Evolutionary conservation across 2,113 vertebrate species (phyloP).

Genomic region (Sceloporus undulatus): DNA sequence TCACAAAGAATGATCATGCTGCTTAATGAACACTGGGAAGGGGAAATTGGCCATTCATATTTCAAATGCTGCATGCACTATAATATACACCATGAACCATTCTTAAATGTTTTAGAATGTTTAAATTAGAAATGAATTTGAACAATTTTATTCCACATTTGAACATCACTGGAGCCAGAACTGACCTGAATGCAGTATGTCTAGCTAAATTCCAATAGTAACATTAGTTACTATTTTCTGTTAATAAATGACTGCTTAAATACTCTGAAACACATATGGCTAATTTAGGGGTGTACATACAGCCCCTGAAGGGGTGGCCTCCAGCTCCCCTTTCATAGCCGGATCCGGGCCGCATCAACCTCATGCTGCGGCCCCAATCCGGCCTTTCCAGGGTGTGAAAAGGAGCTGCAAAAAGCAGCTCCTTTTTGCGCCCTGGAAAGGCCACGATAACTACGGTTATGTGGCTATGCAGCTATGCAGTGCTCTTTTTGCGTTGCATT

Average conservation of each 20-base stretch:
- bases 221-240: not conserved
- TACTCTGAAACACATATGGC: not conserved
- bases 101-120: conserved; percentile 32
- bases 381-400: too few species aligned
- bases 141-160: conserved; percentile 4
- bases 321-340: too few species aligned
- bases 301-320: too few species aligned
- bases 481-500: too few species aligned
- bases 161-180: not conserved
- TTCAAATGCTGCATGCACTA: conserved; percentile 16
- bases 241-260: not conserved
- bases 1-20: conserved; percentile 14
- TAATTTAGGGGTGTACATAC: too few species aligned
- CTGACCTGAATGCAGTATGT: not conserved
- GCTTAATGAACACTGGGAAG: conserved; percentile 32
- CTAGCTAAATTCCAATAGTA: not conserved
- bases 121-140: conserved; percentile 33
- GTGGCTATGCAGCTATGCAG: too few species aligned
- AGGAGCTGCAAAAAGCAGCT: too few species aligned
- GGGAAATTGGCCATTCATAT: conserved; percentile 21
- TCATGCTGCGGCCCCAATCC: too few species aligned
- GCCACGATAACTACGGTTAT: too few species aligned
- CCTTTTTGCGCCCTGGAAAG: too few species aligned
- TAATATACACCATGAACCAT: not conserved
- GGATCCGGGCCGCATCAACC: too few species aligned